Base-by-base conservation (phyloP, 2,113 vertebrate species). In the Ptyas mucosa region DNA sequence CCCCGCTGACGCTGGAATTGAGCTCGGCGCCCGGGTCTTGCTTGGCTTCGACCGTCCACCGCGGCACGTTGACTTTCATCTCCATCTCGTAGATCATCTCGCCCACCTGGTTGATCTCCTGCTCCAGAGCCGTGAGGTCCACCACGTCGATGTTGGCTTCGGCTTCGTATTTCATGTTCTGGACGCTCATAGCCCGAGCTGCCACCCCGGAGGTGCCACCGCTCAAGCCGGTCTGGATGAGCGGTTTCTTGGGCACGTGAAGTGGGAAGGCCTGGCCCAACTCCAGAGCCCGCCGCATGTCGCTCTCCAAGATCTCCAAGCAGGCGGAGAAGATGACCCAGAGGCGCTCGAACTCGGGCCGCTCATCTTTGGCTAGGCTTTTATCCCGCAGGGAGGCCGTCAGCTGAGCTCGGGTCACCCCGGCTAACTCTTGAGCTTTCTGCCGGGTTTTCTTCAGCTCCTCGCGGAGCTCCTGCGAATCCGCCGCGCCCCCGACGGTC, bases 51-150 rank as follows among this genome's bases (percentile, higher is more conserved):
- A 99, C 99, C 0, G 99, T 98, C 99, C 99, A 99, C 89, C 98
- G 99, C n/a, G 98, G 99, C 88, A 99, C 99, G 96, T 98, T 99
- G 94, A 99, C 99, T 95, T 99, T 99, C 99, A 98, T 99, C 96
- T 99, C 99, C 99, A 99, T 99, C 96, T 99, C 98, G 92, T 99
- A 98, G 97, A 99, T 98, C 99, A 99, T 99, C 96, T 99, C 98
- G 92, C 97, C 98, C 95, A 99, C 98, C 97, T 99, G 98, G 93
- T 97, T 96, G 96, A 99, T 98, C 97, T 99, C 99, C 8, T 96
- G 97, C 95, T 99, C 98, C 94, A 99, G 97, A 88, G 99, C 98
- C 85, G 97, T 97, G 89, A 99, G 97, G 91, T 99, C 99, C 8
- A 97, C 96, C n/a, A 98, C 98, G 93, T 99, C 99, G 93, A 99